Percentiles rank a stretch among this genome's conserved stretches.
Evolutionary conservation across 2,888 invertebrate genomes (phyloP).

Genomic region (Drosophila koepferae): DNA sequence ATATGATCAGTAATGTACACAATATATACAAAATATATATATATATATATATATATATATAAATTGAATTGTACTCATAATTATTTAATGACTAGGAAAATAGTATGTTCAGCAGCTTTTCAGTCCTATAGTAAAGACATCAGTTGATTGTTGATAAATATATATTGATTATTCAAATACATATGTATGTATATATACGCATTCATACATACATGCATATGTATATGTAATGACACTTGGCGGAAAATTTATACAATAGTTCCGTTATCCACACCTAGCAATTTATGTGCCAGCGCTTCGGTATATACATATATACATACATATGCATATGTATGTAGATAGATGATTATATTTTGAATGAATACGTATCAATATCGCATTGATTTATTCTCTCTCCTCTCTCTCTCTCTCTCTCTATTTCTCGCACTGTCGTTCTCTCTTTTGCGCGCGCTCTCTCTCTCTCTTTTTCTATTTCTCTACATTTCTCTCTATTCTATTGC

Average conservation of each 20-base stretch:
- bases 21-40: no score
- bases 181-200: no score
- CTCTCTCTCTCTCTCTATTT: not conserved
- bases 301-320: not conserved
- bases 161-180: not conserved
- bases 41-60: no score
- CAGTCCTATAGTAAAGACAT: no score
- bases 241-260: conserved; percentile 25
- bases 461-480: not conserved
- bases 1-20: no score
- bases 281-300: conserved; percentile 50
- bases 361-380: conserved; percentile 40
- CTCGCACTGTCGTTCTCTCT: conserved; percentile 9
- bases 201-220: not conserved
- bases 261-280: conserved; percentile 48
- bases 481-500: not conserved
- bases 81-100: no score
- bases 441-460: not conserved
- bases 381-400: conserved; percentile 14
- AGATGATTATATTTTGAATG: conserved; percentile 27
- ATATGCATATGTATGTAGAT: conserved; percentile 8
- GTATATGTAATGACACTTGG: not conserved
- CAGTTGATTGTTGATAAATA: no score
- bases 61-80: no score
- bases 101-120: no score